Evolutionary conservation across 2,797 vertebrate genomes (phyloP), one percentile per base, ranked within the genome.

Genomic region (Chrysocyon brachyurus): DNA sequence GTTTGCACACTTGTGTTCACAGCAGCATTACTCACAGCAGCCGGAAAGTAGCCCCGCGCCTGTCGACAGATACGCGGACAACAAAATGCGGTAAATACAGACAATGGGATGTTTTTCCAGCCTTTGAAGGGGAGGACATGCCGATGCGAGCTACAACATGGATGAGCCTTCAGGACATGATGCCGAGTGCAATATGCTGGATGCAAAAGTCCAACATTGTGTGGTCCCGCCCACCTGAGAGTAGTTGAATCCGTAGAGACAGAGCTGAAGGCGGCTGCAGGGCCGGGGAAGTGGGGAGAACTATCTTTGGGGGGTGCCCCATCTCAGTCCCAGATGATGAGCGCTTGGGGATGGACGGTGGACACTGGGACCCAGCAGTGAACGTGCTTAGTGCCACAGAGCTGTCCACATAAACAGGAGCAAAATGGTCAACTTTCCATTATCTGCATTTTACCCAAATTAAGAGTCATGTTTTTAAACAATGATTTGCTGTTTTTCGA

Each of bases 31-130:
- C 3, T 61, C 46, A 40, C 59, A 21, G 1, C 10, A 17, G 31
- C n/a, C 5, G 16, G 26, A 6, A 19, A 24, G 12, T 17, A n/a
- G 64, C 19, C 5, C 10, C 12, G 21, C 2, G 15, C 33, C 22
- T 49, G 2, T 12, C 1, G 3, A 36, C 14, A 4, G 52, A 10
- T 36, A 1, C 56, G 5, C 0, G 15, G n/a, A 56, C 52, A 10
- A 33, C 14, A 10, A 68, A 26, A 36, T 26, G 22, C 8, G 21
- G 28, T 26, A 33, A 54, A 36, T 36, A 3, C 22, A 11, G 33
- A 56, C 21, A 33, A 17, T 26, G 15, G 3, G 15, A 36, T 16
- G 14, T 15, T 16, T 16, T 33, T 49, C 57, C 59, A 24, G n/a
- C n/a, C 52, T 14, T 31, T 11, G 28, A 63, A 66, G 36, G 28